Evolutionary conservation across 2,888 invertebrate species (phyloP).

Genomic region (Pristionchus entomophagus): DNA sequence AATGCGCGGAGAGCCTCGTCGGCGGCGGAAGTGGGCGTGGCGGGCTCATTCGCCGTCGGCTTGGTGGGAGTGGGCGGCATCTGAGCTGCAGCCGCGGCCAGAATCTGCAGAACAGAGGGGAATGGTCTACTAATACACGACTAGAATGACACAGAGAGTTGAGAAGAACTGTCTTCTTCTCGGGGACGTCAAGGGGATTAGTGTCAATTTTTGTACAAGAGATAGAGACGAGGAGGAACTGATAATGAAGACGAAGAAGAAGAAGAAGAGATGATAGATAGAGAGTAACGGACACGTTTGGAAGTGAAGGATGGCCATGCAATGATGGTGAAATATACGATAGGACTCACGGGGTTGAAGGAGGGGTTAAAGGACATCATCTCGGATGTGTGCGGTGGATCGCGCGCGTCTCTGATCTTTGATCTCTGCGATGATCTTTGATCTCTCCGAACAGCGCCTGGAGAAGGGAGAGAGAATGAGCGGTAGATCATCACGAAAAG

Average conservation of each 20-base stretch:
- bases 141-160: not conserved
- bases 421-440: conserved; percentile 1
- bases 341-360: conserved; percentile 17
- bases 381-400: not conserved
- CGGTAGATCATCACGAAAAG: conserved; percentile 8
- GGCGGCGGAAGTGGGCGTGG: not conserved
- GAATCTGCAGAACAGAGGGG: not conserved
- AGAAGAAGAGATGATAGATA: conserved; percentile 23
- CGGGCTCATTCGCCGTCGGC: not conserved
- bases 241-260: conserved; percentile 8
- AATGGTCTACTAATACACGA: not conserved
- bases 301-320: conserved; percentile 5
- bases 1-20: not conserved
- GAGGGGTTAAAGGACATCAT: conserved; percentile 44
- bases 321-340: not conserved
- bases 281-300: not conserved
- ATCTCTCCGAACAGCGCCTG: not conserved
- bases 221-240: conserved; percentile 8
- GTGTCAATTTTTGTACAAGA: conserved; percentile 45
- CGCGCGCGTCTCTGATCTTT: not conserved
- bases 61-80: conserved; percentile 35
- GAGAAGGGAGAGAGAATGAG: not conserved
- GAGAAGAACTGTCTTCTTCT: not conserved
- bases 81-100: not conserved
- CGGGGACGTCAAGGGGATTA: conserved; percentile 36